Percentiles rank a stretch among this genome's conserved stretches.
phyloP scores from a whole-genome alignment of 1,140 invertebrate species.

The Yoshiicerus persimilis region DNA sequence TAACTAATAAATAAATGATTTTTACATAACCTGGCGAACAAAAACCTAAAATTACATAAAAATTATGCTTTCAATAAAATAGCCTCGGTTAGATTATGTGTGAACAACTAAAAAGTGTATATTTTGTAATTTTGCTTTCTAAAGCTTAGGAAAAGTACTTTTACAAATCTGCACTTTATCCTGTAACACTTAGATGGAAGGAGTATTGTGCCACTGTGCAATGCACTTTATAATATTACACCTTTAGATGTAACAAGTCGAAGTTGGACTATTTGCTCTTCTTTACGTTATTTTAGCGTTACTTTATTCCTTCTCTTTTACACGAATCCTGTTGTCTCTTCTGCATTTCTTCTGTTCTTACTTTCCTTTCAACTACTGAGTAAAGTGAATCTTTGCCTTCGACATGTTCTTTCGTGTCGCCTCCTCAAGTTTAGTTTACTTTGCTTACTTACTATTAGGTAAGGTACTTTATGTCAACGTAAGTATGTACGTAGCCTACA shows the following conservation, averaged over 20 bases:
- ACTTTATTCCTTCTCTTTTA: background rate
- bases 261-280: background rate
- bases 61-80: too few relatives aligned
- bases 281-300: background rate
- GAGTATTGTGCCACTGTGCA: too few relatives aligned
- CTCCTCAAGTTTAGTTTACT: background rate
- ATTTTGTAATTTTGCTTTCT: too few relatives aligned
- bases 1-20: too few relatives aligned
- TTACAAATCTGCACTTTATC: too few relatives aligned
- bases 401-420: background rate
- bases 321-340: background rate
- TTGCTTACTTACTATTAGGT: background rate
- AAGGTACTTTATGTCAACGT: background rate
- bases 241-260: background rate
- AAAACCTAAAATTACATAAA: too few relatives aligned
- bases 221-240: background rate
- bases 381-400: constrained; percentile 9
- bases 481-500: background rate
- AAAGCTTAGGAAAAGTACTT: too few relatives aligned
- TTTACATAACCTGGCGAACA: too few relatives aligned
- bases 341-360: background rate
- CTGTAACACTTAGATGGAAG: too few relatives aligned
- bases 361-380: background rate
- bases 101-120: too few relatives aligned
- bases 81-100: too few relatives aligned